phyloP scores from a whole-genome alignment of 64 coral and sea anemone genomes.

The Cladopsammia gracilis region DNA sequence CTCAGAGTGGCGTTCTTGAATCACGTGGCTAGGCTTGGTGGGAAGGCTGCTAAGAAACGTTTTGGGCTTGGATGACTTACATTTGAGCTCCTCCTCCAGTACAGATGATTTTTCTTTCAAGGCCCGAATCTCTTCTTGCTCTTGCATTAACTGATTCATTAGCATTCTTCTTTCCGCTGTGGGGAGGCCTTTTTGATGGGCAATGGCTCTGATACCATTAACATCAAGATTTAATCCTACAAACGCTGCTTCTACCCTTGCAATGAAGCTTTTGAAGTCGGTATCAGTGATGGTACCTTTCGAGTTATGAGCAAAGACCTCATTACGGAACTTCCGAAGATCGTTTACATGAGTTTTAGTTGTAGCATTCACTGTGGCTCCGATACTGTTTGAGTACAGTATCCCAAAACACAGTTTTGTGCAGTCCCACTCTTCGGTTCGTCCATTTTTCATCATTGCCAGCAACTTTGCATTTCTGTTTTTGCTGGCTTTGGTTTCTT shows the following conservation, averaged over 20 bases:
- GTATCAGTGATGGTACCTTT: constrained; percentile 24
- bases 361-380: background rate
- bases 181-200: constrained; percentile 61
- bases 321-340: constrained; percentile 58
- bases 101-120: background rate
- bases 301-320: constrained; percentile 43
- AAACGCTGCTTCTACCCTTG: constrained; percentile 44
- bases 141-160: constrained; percentile 22
- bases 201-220: constrained; percentile 24
- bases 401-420: constrained; percentile 21
- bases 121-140: background rate
- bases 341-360: constrained; percentile 27
- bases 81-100: constrained; percentile 31
- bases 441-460: constrained; percentile 17
- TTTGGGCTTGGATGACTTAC: background rate
- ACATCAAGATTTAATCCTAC: constrained; percentile 40
- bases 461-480: background rate
- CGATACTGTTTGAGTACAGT: constrained; percentile 29
- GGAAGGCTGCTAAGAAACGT: constrained; percentile 34
- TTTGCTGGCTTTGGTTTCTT: background rate
- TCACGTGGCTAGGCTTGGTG: constrained; percentile 28
- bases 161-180: constrained; percentile 41
- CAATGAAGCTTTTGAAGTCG: constrained; percentile 32
- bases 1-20: constrained; percentile 5
- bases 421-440: constrained; percentile 39